A percentile compares a stretch with the other conserved stretches of the same genome.
Conservation (phyloP, 2,113 vertebrate species). For the Pavo muticus region DNA sequence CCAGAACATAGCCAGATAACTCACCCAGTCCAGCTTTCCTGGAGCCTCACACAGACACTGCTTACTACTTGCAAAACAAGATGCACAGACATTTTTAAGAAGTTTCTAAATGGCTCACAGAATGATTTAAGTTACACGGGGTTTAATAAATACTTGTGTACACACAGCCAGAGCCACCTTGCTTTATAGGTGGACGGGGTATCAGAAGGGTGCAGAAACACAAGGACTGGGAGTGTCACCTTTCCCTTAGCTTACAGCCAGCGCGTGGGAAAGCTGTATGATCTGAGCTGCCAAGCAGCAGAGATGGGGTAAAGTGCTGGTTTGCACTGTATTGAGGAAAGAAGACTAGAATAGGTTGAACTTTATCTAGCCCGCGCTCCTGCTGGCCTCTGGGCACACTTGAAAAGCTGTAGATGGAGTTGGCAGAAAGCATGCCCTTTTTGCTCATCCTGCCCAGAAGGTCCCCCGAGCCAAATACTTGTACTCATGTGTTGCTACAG, state of each 20-base stretch:
- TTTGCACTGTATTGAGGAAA: neutral
- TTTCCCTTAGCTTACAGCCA: neutral
- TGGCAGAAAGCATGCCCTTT: neutral
- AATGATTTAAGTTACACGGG: neutral
- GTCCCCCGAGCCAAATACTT: neutral
- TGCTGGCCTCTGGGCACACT: neutral
- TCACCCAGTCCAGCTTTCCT: neutral
- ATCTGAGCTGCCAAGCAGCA: neutral
- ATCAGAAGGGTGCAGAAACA: neutral
- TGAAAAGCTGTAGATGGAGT: neutral
- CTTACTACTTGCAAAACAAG: neutral
- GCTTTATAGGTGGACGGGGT: neutral
- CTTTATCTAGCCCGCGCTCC: neutral
- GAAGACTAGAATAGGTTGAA: neutral
- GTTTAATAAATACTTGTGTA: neutral
- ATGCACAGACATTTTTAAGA: neutral
- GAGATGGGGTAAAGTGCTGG: neutral
- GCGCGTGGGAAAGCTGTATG: rapidly evolving
- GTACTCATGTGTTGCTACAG: neutral
- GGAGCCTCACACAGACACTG: neutral
- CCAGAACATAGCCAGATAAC: neutral
- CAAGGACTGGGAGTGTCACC: neutral
- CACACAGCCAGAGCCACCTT: neutral
- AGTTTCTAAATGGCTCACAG: neutral
- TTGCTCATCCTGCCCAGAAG: neutral